Conservation (phyloP, 2,113 vertebrate species). For the Phodopus roborovskii region DNA sequence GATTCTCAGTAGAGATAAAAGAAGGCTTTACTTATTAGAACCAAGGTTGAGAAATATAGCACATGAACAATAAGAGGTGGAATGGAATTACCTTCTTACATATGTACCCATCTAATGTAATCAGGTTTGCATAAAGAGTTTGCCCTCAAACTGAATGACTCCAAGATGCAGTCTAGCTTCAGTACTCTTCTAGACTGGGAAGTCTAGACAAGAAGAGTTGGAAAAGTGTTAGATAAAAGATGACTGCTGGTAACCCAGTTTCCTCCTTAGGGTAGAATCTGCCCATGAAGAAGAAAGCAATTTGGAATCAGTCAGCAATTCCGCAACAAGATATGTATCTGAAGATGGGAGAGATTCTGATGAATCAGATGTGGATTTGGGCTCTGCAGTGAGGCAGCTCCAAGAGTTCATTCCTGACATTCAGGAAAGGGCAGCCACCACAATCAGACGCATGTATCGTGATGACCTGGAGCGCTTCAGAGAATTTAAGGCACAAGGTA, state of each 20-base stretch:
- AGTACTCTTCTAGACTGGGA: background rate
- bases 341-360: background rate
- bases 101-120: rapidly evolving
- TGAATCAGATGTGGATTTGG: constrained; percentile 61
- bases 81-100: rapidly evolving
- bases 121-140: background rate
- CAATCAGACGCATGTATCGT: constrained; percentile 81
- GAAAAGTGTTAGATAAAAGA: background rate
- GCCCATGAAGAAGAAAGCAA: background rate
- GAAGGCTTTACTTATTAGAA: background rate
- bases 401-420: constrained; percentile 87
- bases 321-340: rapidly evolving
- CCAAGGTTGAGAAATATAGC: background rate
- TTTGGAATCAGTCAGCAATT: background rate
- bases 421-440: constrained; percentile 59
- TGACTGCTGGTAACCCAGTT: background rate
- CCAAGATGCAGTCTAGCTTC: background rate
- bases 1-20: background rate
- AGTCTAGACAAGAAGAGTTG: background rate
- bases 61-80: background rate
- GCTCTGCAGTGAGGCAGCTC: constrained; percentile 70
- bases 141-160: background rate
- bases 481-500: constrained; percentile 82
- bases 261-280: constrained; percentile 35
- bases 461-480: constrained; percentile 85